phyloP scores from a whole-genome alignment of 2,797 vertebrate species.

The Lagocephalus sceleratus region DNA sequence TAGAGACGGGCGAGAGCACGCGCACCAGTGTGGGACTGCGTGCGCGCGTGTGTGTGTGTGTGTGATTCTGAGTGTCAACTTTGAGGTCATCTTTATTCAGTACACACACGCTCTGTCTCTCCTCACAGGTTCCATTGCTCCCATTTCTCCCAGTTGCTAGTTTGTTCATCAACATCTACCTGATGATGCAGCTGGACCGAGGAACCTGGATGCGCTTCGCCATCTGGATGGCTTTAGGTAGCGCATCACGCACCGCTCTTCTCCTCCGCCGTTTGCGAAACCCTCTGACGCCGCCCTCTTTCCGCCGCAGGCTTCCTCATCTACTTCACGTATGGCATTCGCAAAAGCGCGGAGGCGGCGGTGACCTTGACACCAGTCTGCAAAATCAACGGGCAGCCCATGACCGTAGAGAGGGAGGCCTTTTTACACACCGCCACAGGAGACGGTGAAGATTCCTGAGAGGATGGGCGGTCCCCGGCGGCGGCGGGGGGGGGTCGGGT shows the following conservation, averaged over 20 bases:
- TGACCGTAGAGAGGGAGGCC: conserved; percentile 56
- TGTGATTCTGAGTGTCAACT: background rate
- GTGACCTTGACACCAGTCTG: conserved; percentile 46
- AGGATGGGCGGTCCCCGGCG: conserved; percentile 5
- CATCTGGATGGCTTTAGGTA: conserved; percentile 92
- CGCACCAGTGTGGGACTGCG: no score
- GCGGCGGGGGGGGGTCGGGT: background rate
- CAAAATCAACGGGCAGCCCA: conserved; percentile 64
- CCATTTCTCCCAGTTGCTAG: conserved; percentile 87
- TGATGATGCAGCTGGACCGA: conserved; percentile 93
- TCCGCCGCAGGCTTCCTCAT: conserved; percentile 83
- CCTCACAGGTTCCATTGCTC: conserved; percentile 86
- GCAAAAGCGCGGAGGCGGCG: conserved; percentile 83
- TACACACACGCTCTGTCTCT: background rate
- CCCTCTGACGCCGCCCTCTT: background rate
- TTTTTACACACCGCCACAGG: conserved; percentile 39
- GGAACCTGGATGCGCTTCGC: conserved; percentile 92
- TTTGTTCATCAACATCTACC: conserved; percentile 94
- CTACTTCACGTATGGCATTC: conserved; percentile 89
- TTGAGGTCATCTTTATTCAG: background rate
- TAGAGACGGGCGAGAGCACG: no score
- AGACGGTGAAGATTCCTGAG: conserved; percentile 46
- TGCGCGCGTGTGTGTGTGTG: background rate
- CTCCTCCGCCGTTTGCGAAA: background rate
- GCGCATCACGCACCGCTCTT: background rate